These are phyloP conservation scores for Spilogale gracilis DNA, from an alignment of 2,113 vertebrate species.

Conservation along the genomic window DNA sequence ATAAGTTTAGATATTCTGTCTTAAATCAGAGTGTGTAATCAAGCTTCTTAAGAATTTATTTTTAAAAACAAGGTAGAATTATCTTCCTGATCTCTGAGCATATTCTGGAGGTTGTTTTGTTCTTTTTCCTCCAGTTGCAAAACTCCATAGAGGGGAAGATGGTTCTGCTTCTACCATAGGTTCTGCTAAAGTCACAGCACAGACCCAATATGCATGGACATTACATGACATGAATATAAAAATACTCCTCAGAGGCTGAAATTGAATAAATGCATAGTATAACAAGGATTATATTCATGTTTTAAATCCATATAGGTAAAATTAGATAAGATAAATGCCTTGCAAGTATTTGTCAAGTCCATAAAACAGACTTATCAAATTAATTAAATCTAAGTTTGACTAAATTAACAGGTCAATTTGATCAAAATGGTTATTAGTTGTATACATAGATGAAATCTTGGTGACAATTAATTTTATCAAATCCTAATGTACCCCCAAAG, in stretches of 20 bases:
- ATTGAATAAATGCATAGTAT: background rate
- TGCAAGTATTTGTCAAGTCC: slow-evolving; percentile 12
- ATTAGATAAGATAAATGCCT: slow-evolving; percentile 46
- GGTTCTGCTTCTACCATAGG: background rate
- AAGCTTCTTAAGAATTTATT: background rate
- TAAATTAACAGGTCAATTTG: slow-evolving; percentile 38
- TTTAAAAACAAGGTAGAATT: slow-evolving; percentile 40
- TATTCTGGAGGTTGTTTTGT: background rate
- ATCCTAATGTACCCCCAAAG: background rate
- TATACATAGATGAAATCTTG: background rate
- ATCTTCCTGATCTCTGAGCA: background rate
- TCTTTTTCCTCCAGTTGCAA: background rate
- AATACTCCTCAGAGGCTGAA: background rate
- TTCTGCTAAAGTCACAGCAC: background rate
- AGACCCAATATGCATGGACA: background rate
- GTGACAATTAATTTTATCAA: background rate
- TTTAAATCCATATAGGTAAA: slow-evolving; percentile 13
- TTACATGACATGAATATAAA: background rate
- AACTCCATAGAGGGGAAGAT: background rate
- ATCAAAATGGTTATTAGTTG: slow-evolving; percentile 28
- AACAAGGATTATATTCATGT: background rate
- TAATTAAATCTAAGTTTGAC: slow-evolving; percentile 56
- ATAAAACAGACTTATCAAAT: slow-evolving; percentile 23
- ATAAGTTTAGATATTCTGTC: background rate
- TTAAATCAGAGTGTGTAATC: background rate